Evolutionary conservation across 2,113 vertebrate species (phyloP).

Genomic region (Rhynchomys soricoides): DNA sequence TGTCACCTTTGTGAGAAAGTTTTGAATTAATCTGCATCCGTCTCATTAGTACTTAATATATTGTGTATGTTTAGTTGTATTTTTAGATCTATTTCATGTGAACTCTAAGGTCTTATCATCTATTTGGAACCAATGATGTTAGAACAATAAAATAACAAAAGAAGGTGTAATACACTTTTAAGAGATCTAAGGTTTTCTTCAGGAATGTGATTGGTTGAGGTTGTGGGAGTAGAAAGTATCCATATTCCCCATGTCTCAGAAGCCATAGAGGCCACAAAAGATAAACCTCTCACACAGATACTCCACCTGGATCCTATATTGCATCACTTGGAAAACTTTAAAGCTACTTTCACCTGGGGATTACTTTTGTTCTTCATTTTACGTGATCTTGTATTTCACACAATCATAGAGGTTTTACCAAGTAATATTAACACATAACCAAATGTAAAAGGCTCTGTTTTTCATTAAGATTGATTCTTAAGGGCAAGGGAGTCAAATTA

Average conservation of each 20-base stretch:
- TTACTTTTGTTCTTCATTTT: background rate
- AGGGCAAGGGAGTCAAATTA: background rate
- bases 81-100: background rate
- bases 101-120: background rate
- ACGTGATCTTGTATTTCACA: background rate
- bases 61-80: background rate
- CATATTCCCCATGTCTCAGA: background rate
- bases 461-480: background rate
- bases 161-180: background rate
- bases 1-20: background rate
- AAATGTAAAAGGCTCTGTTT: background rate
- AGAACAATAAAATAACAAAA: background rate
- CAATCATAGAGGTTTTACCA: background rate
- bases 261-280: background rate
- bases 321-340: background rate
- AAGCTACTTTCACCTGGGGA: background rate
- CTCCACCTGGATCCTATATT: background rate
- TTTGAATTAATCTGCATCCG: background rate
- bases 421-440: background rate
- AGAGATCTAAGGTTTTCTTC: background rate
- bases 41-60: background rate
- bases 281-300: background rate
- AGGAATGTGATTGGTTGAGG: background rate
- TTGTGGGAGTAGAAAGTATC: background rate
- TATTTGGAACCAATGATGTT: background rate